A percentile compares a stretch with the other conserved stretches of the same genome.
These are phyloP conservation scores for Scotopteryx bipunctaria DNA, from an alignment of 2,888 invertebrate species.

Conservation along the genomic window DNA sequence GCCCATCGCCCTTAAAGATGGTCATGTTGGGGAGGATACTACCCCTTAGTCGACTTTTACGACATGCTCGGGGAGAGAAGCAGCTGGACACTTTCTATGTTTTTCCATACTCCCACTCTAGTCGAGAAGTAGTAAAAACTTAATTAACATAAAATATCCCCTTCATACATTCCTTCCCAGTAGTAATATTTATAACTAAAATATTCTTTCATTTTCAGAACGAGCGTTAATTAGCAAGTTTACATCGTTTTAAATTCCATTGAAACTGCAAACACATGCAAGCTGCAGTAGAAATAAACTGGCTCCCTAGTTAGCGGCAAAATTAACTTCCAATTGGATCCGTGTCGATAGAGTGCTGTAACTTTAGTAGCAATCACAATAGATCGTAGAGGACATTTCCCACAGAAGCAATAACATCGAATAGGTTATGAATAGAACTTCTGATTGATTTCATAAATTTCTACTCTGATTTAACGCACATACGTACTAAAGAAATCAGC, in stretches of 20 bases:
- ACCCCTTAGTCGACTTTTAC: too few relatives aligned
- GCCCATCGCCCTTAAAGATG: too few relatives aligned
- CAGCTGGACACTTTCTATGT: too few relatives aligned
- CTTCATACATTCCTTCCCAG: too few relatives aligned
- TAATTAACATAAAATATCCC: too few relatives aligned
- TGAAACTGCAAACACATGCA: background rate
- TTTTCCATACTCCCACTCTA: too few relatives aligned
- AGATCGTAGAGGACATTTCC: background rate
- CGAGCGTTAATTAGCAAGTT: background rate
- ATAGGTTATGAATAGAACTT: background rate
- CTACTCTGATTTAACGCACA: background rate
- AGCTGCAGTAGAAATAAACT: slow-evolving; percentile 8
- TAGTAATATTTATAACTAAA: too few relatives aligned
- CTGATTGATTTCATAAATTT: background rate
- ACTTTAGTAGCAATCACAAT: slow-evolving; percentile 5
- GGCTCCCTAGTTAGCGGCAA: slow-evolving; percentile 8
- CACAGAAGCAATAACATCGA: background rate
- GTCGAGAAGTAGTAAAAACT: too few relatives aligned
- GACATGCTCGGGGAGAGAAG: too few relatives aligned
- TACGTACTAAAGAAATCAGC: background rate
- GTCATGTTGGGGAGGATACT: too few relatives aligned
- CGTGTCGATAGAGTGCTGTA: slow-evolving; percentile 22
- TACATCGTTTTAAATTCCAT: background rate
- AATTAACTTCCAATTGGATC: slow-evolving; percentile 26
- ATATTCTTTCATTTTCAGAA: background rate